A percentile compares a stretch with the other conserved stretches of the same genome.
phyloP scores from a whole-genome alignment of 2,888 invertebrate species.

The Drosophila recens region DNA sequence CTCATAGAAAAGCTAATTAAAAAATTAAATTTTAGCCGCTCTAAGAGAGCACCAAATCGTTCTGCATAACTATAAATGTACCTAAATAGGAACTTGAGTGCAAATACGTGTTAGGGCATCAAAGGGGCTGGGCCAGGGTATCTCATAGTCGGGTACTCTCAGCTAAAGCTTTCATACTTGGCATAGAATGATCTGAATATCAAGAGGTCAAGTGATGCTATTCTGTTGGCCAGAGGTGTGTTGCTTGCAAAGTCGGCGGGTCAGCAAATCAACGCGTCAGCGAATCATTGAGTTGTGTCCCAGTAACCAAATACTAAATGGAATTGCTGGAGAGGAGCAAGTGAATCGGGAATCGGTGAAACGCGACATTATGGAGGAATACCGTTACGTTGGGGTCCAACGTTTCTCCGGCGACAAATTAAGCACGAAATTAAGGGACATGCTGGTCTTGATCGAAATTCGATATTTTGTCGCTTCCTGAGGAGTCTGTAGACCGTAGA shows the following conservation, averaged over 20 bases:
- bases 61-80: too few relatives aligned
- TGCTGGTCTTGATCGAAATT: slow-evolving; percentile 64
- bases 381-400: slow-evolving; percentile 70
- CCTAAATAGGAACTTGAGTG: too few relatives aligned
- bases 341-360: slow-evolving; percentile 15
- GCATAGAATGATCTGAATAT: background rate
- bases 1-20: too few relatives aligned
- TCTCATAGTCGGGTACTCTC: too few relatives aligned
- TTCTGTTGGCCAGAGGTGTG: slow-evolving; percentile 1
- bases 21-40: too few relatives aligned
- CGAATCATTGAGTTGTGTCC: background rate
- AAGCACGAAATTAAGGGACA: slow-evolving; percentile 60
- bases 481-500: slow-evolving; percentile 10
- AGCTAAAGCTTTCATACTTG: too few relatives aligned
- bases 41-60: too few relatives aligned
- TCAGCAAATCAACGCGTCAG: slow-evolving; percentile 5
- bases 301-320: slow-evolving; percentile 43
- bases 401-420: slow-evolving; percentile 60
- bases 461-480: slow-evolving; percentile 77
- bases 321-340: background rate
- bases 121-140: too few relatives aligned
- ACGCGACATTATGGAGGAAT: slow-evolving; percentile 35
- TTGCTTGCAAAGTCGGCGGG: background rate
- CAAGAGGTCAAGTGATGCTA: background rate
- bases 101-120: too few relatives aligned